A percentile compares a stretch with the other conserved stretches of the same genome.
phyloP scores from a whole-genome alignment of 2,113 vertebrate species.

The Cranoglanis bouderius region DNA sequence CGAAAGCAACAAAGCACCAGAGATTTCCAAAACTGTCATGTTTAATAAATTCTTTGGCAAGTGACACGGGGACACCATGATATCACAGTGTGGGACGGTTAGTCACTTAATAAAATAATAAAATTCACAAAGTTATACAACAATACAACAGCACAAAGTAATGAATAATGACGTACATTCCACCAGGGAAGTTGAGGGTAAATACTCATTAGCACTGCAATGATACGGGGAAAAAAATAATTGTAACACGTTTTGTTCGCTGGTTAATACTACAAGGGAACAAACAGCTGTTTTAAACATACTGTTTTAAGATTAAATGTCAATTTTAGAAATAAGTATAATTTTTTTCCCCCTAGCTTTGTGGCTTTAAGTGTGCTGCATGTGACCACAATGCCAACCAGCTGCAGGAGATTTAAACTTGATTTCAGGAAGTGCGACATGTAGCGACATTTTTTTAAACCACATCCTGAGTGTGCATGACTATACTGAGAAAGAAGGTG shows the following conservation, averaged over 20 bases:
- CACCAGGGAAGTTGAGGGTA: constrained; percentile 49
- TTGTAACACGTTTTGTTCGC: constrained; percentile 38
- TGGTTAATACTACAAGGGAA: neutral
- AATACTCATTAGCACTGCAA: constrained; percentile 19
- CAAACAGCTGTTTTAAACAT: neutral
- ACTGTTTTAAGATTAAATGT: neutral
- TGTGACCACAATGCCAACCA: neutral
- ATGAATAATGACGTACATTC: constrained; percentile 25
- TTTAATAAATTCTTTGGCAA: constrained; percentile 40
- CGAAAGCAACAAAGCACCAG: neutral
- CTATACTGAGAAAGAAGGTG: constrained; percentile 21
- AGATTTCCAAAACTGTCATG: neutral
- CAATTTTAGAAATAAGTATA: neutral
- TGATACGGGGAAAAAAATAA: constrained; percentile 34
- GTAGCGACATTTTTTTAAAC: neutral
- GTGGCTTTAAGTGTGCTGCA: neutral
- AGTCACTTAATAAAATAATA: constrained; percentile 32
- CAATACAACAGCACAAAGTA: constrained; percentile 30
- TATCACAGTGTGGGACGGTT: neutral
- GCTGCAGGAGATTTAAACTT: neutral
- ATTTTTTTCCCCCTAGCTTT: neutral
- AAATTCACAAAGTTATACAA: constrained; percentile 15
- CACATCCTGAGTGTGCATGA: constrained; percentile 44
- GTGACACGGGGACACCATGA: constrained; percentile 21
- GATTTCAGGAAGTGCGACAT: constrained; percentile 15